Evolutionary conservation across 1,140 invertebrate species (phyloP), one percentile per base, ranked within the genome.

Genomic region (Pseudomyrmex dendroicus): DNA sequence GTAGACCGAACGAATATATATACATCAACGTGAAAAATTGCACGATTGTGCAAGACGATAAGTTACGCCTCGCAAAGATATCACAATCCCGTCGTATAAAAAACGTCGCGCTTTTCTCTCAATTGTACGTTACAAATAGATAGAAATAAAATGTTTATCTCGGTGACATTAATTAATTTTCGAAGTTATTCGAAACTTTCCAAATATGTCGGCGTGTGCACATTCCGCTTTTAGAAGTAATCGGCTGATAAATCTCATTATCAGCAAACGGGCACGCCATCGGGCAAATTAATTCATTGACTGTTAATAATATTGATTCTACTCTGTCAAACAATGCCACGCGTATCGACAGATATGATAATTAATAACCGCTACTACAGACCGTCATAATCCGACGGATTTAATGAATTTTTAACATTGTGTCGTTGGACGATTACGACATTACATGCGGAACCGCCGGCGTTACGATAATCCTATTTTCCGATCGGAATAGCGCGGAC

Each of bases 221-320:
- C 52, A 70, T 0, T 0, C 35, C 35, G 66, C 66, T 72, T 72
- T 70, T 46, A 66, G 66, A 72, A 70, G 66, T 80, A 80, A 80
- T 80, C 76, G 76, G 67, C 20, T 80, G 76, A 70, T 70, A 80
- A 80, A 80, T 56, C 66, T 80, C 76, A 80, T 80, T 80, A 78
- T 78, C 67, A 78, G 66, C 54, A 66, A 48, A 57, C 76, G 25
- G 76, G 22, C 72, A 80, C 25, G 76, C 76, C 22, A 70, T 70
- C 61, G 76, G 64, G 66, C 76, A 70, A 80, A 80, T 80, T 80
- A 80, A 70, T 70, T 80, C 66, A 80, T 80, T 80, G 76, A 80
- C 76, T 80, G 76, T 80, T 80, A 80, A 80, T 80, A 80, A 80
- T 72, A 72, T 80, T 80, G 76, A 80, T 80, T 80, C 66, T 80